phyloP scores from a whole-genome alignment of 92 coral and sea anemone genomes.

The Scolanthus callimorphus region DNA sequence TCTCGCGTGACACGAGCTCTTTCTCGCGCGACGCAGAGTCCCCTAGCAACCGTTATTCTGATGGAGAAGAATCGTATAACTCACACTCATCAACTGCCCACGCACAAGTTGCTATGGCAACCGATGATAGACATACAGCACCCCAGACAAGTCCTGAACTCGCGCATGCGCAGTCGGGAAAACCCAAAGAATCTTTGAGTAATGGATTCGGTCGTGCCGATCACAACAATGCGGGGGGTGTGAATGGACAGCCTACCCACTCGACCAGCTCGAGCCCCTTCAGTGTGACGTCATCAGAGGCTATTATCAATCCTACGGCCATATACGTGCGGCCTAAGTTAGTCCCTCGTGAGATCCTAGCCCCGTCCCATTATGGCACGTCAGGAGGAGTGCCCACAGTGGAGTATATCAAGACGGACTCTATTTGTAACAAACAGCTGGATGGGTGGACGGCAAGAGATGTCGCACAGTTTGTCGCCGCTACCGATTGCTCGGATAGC shows the following conservation, averaged over 20 bases:
- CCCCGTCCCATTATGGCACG: conserved; percentile 54
- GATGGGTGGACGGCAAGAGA: conserved; percentile 85
- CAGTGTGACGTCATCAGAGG: conserved; percentile 26
- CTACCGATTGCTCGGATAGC: conserved; percentile 94
- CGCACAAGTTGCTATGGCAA: not conserved
- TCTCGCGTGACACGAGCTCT: not conserved
- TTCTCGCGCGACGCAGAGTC: not conserved
- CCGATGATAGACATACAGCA: not conserved
- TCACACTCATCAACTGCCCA: not conserved
- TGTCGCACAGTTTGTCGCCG: conserved; percentile 91
- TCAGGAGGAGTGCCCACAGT: conserved; percentile 55
- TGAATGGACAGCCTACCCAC: conserved; percentile 4
- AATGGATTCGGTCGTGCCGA: conserved; percentile 15
- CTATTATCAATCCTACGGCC: conserved; percentile 74
- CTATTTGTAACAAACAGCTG: conserved; percentile 80
- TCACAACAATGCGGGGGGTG: not conserved
- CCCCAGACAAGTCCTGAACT: too few species aligned
- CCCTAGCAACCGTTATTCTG: too few species aligned
- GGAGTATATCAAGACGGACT: conserved; percentile 85
- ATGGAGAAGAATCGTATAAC: too few species aligned
- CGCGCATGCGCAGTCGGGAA: not conserved
- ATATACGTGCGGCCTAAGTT: conserved; percentile 67
- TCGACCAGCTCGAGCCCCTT: conserved; percentile 6
- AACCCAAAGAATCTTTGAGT: conserved; percentile 12
- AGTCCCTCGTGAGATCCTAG: conserved; percentile 87